A percentile compares a stretch with the other conserved stretches of the same genome.
These are phyloP conservation scores for Panzeria rudis DNA, from an alignment of 2,888 invertebrate species.

Conservation along the genomic window DNA sequence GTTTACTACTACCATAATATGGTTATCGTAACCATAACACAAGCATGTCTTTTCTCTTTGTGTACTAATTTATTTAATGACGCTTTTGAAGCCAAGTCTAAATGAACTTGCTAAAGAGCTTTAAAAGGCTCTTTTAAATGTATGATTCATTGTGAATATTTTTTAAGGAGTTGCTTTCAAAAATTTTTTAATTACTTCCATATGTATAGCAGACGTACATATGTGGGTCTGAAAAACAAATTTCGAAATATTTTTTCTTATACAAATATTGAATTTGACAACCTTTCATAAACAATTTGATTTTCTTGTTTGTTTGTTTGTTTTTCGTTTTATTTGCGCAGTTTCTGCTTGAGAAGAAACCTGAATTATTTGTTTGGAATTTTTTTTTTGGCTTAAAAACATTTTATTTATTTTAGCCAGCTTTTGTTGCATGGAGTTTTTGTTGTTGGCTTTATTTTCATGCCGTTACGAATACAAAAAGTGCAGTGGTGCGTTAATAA, in stretches of 20 bases:
- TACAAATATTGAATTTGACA: slow-evolving; percentile 60
- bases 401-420: slow-evolving; percentile 20
- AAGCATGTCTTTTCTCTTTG: neutral
- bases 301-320: slow-evolving; percentile 5
- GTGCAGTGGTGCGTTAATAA: slow-evolving; percentile 69
- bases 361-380: slow-evolving; percentile 37
- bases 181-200: neutral
- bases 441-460: slow-evolving; percentile 50
- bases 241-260: slow-evolving; percentile 26
- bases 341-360: slow-evolving; percentile 64
- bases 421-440: slow-evolving; percentile 26
- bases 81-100: neutral
- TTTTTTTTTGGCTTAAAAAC: slow-evolving; percentile 4
- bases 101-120: neutral
- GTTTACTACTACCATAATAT: too few relatives aligned
- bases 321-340: slow-evolving; percentile 15
- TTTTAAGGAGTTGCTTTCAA: slow-evolving; percentile 22
- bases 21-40: too few relatives aligned
- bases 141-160: slow-evolving; percentile 12
- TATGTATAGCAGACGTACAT: neutral
- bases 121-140: neutral
- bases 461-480: slow-evolving; percentile 41
- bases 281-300: slow-evolving; percentile 56
- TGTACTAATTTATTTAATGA: too few relatives aligned
- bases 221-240: slow-evolving; percentile 17